Base-by-base conservation (phyloP, 35 echinoderm and acorn worm species). In the Lytechinus variegatus region DNA sequence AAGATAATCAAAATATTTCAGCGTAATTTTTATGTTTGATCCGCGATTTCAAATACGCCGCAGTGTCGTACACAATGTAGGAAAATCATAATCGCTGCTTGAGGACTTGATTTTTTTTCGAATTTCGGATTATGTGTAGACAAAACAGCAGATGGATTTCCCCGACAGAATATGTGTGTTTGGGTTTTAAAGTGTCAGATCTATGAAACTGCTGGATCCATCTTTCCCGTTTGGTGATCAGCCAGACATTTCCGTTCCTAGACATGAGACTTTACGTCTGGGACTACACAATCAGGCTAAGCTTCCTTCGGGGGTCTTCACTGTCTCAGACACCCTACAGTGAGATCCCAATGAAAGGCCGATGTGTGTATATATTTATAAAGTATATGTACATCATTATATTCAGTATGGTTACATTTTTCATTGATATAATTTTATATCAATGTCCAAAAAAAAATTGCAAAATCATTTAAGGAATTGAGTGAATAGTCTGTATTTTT, bases 221-320 rank as follows among this genome's bases (percentile, higher is more conserved):
- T 79, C 66, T 79, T 24, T 79, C 21, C 66, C n/a, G 19, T 79
- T 79, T 27, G 66, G n/a, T 79, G 66, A 79, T 79, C 66, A 71
- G 61, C 24, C 61, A 79, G 66, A 79, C 66, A 79, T 79, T 79
- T 79, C 66, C 66, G 66, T 79, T 79, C 66, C 66, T 79, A 79
- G 66, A 79, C 66, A 4, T 16, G 66, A 79, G 66, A 79, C 66
- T 79, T 6, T 79, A 79, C 66, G 66, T 79, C 19, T 79, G 66
- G 66, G 66, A 79, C 66, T 79, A 79, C 66, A 79, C 0, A 79
- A 79, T 79, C 66, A 24, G 66, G 66, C 66, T 79, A 79, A 79
- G 66, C 66, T 79, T 24, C 66, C 66, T 79, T 16, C 66, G n/a
- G 66, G 66, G 66, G 19, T 79, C 66, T 79, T 4, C n/a, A 79